A percentile compares a stretch with the other conserved stretches of the same genome.
Conservation (phyloP, 2,113 vertebrate genomes). For the Heloderma charlesbogerti region DNA sequence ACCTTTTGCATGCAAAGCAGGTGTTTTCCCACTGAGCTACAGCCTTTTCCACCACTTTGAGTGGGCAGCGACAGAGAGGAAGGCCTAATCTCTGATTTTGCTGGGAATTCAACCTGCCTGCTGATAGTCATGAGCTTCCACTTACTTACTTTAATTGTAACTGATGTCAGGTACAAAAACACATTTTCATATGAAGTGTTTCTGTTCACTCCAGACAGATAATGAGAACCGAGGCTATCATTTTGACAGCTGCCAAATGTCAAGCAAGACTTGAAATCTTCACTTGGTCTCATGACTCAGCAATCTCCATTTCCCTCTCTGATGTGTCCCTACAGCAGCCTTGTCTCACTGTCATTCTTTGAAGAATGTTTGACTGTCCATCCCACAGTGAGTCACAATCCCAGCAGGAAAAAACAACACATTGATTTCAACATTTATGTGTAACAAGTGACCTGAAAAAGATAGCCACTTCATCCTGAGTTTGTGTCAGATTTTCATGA, state of each 20-base stretch:
- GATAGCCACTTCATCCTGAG: background rate
- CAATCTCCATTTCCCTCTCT: conserved; percentile 21
- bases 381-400: background rate
- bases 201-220: conserved; percentile 24
- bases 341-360: conserved; percentile 27
- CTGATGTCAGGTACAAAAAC: conserved; percentile 8
- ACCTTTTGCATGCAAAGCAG: background rate
- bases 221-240: conserved; percentile 23
- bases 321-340: conserved; percentile 8
- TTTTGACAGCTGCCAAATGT: conserved; percentile 29
- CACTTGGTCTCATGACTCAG: conserved; percentile 22
- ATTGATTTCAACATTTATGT: background rate
- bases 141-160: conserved; percentile 5
- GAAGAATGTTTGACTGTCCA: conserved; percentile 36
- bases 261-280: conserved; percentile 37
- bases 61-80: background rate
- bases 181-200: conserved; percentile 5
- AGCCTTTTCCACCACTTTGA: background rate
- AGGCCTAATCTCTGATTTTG: background rate
- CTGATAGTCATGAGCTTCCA: background rate
- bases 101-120: background rate
- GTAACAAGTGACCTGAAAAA: background rate
- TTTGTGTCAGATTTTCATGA: background rate
- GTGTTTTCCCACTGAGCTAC: background rate
- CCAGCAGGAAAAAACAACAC: background rate